These are phyloP conservation scores for Megaustenia siamemsis DNA, from an alignment of 2,888 invertebrate genomes.

Conservation along the genomic window DNA sequence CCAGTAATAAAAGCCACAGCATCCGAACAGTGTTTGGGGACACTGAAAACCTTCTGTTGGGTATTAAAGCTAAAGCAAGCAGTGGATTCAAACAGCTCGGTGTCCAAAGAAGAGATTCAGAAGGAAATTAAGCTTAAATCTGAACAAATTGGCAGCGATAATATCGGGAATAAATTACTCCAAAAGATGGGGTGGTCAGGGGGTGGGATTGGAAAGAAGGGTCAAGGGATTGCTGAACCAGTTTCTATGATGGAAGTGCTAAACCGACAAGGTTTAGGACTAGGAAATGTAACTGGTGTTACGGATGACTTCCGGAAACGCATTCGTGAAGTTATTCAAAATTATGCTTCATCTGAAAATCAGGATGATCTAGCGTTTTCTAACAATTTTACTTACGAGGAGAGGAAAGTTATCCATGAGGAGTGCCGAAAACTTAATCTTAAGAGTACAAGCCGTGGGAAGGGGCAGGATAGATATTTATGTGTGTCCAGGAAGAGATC, in stretches of 20 bases:
- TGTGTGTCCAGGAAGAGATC: conserved; percentile 80
- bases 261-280: conserved; percentile 77
- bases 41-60: conserved; percentile 70
- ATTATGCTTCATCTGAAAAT: conserved; percentile 75
- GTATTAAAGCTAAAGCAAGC: conserved; percentile 71
- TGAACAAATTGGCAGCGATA: conserved; percentile 70
- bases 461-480: conserved; percentile 81
- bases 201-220: conserved; percentile 85
- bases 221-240: conserved; percentile 85
- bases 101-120: conserved; percentile 69
- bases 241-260: conserved; percentile 76
- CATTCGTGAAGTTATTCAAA: conserved; percentile 71
- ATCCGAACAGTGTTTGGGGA: conserved; percentile 64
- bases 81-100: conserved; percentile 65
- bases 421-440: conserved; percentile 80
- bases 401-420: conserved; percentile 80
- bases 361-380: conserved; percentile 80
- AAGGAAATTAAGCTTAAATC: conserved; percentile 61
- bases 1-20: conserved; percentile 65
- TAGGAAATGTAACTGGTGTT: conserved; percentile 65
- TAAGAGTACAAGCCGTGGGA: conserved; percentile 82
- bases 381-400: conserved; percentile 80
- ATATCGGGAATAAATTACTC: conserved; percentile 84
- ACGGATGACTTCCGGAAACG: conserved; percentile 68
- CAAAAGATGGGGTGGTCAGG: conserved; percentile 88